Evolutionary conservation across 2,888 invertebrate species (phyloP).

Genomic region (Ectobius pallidus): DNA sequence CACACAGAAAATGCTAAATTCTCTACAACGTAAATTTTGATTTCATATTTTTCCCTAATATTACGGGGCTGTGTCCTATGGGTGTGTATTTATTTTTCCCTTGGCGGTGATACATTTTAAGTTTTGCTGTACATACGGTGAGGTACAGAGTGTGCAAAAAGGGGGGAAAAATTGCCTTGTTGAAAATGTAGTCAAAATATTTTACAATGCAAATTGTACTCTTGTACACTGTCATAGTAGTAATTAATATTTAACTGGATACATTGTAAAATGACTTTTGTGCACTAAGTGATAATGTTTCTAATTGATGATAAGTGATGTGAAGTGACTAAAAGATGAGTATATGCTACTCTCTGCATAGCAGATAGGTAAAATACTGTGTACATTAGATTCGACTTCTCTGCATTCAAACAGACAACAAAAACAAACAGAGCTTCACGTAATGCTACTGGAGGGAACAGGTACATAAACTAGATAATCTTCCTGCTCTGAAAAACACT

Average conservation of each 20-base stretch:
- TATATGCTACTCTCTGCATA: neutral
- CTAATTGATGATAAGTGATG: neutral
- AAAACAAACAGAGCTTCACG: neutral
- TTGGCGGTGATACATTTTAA: too few relatives aligned
- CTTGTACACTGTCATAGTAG: too few relatives aligned
- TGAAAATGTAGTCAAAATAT: too few relatives aligned
- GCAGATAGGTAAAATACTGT: conserved; percentile 2
- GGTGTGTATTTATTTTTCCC: too few relatives aligned
- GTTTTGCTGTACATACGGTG: too few relatives aligned
- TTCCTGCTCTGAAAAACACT: neutral
- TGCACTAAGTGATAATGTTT: neutral
- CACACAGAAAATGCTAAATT: too few relatives aligned
- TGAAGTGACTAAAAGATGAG: neutral
- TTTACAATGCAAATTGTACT: too few relatives aligned
- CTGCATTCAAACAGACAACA: neutral
- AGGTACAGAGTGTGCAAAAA: too few relatives aligned
- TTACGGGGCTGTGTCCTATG: too few relatives aligned
- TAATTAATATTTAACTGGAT: neutral
- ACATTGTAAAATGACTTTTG: neutral
- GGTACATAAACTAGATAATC: neutral
- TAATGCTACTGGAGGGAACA: neutral
- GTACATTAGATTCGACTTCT: neutral
- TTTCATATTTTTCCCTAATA: too few relatives aligned
- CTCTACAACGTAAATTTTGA: too few relatives aligned
- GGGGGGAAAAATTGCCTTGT: too few relatives aligned